Conservation (phyloP, 2,113 vertebrate species). For the Cyprinodon tularosa region DNA sequence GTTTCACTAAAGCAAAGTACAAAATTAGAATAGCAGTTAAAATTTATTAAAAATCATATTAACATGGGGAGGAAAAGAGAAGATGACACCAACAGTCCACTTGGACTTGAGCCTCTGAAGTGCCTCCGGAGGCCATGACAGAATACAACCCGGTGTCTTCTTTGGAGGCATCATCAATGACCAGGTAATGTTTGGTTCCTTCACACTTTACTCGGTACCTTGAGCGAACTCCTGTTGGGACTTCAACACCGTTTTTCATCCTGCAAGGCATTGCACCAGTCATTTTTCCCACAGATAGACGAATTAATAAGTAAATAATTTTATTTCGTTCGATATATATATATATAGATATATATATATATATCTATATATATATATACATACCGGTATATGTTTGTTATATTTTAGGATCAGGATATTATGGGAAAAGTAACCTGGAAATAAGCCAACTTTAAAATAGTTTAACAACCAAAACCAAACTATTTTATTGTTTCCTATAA, state of each 20-base stretch:
- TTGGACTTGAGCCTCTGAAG: slow-evolving; percentile 84
- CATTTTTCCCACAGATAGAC: not conserved
- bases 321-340: too few species aligned
- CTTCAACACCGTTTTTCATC: slow-evolving; percentile 96
- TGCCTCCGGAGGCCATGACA: slow-evolving; percentile 92
- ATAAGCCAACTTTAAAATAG: too few species aligned
- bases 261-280: slow-evolving; percentile 66
- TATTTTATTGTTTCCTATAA: too few species aligned
- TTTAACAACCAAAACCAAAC: too few species aligned
- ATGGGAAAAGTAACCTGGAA: too few species aligned
- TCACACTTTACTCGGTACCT: slow-evolving; percentile 89
- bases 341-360: too few species aligned
- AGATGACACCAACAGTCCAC: slow-evolving; percentile 85
- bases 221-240: slow-evolving; percentile 87
- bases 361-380: too few species aligned
- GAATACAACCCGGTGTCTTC: slow-evolving; percentile 92
- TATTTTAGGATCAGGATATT: too few species aligned
- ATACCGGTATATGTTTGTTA: too few species aligned
- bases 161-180: slow-evolving; percentile 92
- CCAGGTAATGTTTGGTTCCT: slow-evolving; percentile 89
- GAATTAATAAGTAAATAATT: not conserved
- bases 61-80: not conserved
- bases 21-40: not conserved
- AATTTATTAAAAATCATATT: not conserved
- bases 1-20: slow-evolving; percentile 84